These are phyloP conservation scores for Gasteruption jaculator DNA, from an alignment of 2,888 invertebrate genomes.

Conservation along the genomic window DNA sequence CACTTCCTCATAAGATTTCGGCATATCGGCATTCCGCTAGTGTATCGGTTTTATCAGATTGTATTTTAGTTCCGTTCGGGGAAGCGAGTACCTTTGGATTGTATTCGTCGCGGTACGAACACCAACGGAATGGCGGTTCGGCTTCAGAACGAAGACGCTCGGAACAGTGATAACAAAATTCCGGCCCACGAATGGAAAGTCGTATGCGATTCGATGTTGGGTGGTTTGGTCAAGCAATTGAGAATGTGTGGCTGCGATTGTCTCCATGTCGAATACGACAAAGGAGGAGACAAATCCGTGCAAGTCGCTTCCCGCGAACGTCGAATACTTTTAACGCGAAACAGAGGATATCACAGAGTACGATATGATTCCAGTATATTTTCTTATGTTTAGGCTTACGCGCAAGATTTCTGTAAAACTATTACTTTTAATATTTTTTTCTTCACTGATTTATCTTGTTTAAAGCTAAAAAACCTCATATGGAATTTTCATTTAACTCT, in stretches of 20 bases:
- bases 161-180: no score
- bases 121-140: no score
- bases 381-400: no score
- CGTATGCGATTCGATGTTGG: conserved; percentile 61
- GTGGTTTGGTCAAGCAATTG: conserved; percentile 60
- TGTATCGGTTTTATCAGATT: no score
- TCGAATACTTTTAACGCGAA: conserved; percentile 58
- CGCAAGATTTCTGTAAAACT: no score
- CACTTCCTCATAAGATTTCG: no score
- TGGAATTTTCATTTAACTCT: no score
- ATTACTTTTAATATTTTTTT: conserved; percentile 2
- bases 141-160: no score
- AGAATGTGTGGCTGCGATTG: conserved; percentile 63
- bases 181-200: conserved; percentile 41
- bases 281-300: conserved; percentile 55
- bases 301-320: conserved; percentile 54
- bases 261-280: conserved; percentile 53
- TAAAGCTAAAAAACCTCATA: no score
- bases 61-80: no score
- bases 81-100: no score
- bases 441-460: not conserved
- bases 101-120: not conserved
- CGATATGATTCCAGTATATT: conserved; percentile 20
- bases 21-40: no score
- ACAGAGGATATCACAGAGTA: conserved; percentile 52